Percentiles rank a stretch among this genome's conserved stretches.
Conservation (phyloP, 1,140 invertebrate species). For the Odontomachus brunneus region DNA sequence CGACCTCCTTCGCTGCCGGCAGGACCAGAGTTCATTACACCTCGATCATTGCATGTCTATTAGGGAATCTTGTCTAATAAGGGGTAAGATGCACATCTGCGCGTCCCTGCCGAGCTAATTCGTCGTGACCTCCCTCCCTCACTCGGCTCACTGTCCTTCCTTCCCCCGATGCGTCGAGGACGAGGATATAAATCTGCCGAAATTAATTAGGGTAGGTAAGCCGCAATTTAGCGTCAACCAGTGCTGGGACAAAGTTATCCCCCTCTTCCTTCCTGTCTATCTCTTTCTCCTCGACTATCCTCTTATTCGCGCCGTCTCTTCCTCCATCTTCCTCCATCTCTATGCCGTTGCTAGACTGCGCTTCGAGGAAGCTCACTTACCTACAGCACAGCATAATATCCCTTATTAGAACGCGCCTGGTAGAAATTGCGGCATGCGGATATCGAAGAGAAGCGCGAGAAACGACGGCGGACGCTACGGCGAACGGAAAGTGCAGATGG, state of each 20-base stretch:
- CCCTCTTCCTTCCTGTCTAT: conserved; percentile 39
- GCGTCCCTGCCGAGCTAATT: conserved; percentile 52
- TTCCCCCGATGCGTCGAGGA: conserved; percentile 33
- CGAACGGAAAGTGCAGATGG: conserved; percentile 28
- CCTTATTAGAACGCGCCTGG: conserved; percentile 79
- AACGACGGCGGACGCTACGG: conserved; percentile 49
- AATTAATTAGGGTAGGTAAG: conserved; percentile 81
- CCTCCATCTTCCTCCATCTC: conserved; percentile 6
- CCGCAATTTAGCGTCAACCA: conserved; percentile 77
- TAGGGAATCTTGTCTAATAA: conserved; percentile 55
- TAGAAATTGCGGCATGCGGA: conserved; percentile 63
- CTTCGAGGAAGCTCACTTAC: conserved; percentile 63
- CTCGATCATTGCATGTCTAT: conserved; percentile 48
- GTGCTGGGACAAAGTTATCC: conserved; percentile 69
- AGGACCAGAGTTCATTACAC: conserved; percentile 42
- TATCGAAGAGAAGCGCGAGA: conserved; percentile 68
- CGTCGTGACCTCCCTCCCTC: conserved; percentile 1
- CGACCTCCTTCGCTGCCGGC: conserved; percentile 1
- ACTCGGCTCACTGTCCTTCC: not conserved
- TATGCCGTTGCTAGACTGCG: conserved; percentile 41
- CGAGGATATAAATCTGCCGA: conserved; percentile 75
- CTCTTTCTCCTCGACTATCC: conserved; percentile 30
- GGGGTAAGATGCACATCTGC: conserved; percentile 52
- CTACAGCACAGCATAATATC: conserved; percentile 74
- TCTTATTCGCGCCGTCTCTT: conserved; percentile 39